Evolutionary conservation across 2,888 invertebrate genomes (phyloP).

Genomic region (Galerucella pusilla): DNA sequence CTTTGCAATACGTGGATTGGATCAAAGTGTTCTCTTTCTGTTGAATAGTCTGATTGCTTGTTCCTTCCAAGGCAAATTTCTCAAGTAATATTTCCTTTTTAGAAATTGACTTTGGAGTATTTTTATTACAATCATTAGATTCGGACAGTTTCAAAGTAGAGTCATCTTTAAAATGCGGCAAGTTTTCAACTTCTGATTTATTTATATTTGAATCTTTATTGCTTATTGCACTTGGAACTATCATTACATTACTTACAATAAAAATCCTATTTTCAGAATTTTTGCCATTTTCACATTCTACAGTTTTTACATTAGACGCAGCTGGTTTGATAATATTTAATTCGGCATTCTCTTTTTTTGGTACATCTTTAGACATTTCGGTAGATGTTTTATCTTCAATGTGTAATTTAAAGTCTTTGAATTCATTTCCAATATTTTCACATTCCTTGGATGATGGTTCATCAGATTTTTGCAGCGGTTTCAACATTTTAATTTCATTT

Average conservation of each 20-base stretch:
- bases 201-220: not conserved
- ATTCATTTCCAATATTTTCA: not conserved
- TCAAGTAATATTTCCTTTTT: slow-evolving; percentile 13
- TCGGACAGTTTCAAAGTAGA: not conserved
- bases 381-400: not conserved
- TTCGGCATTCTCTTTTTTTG: not conserved
- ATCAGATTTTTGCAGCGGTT: not conserved
- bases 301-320: no score
- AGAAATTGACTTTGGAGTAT: slow-evolving; percentile 1
- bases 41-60: not conserved
- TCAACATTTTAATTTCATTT: not conserved
- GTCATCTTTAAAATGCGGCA: not conserved
- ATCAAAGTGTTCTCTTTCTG: not conserved
- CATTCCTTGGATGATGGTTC: not conserved
- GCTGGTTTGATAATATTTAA: no score
- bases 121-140: not conserved
- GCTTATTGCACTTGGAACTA: not conserved
- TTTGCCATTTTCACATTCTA: not conserved
- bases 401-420: not conserved
- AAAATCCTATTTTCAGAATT: slow-evolving; percentile 2
- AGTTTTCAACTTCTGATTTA: not conserved
- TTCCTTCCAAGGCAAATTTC: slow-evolving; percentile 12
- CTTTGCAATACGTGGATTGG: not conserved
- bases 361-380: not conserved
- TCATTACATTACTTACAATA: slow-evolving; percentile 18